Conservation (phyloP, 2,888 invertebrate species). For the Tricholauxania praeusta region DNA sequence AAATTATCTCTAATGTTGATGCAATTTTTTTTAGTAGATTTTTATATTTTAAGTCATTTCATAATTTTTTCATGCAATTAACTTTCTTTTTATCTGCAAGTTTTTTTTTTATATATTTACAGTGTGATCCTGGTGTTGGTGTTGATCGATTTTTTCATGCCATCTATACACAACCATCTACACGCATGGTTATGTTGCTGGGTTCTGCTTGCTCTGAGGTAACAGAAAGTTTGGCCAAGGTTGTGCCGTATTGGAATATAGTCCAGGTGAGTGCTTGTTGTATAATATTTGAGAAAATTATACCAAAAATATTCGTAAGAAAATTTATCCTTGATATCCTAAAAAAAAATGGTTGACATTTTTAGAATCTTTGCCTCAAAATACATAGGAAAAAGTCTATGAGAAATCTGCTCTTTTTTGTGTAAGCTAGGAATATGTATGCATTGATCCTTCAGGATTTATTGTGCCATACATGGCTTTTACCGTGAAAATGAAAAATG, state of each 20-base stretch:
- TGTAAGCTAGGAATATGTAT: too few relatives aligned
- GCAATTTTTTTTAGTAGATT: too few relatives aligned
- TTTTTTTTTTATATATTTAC: constrained; percentile 53
- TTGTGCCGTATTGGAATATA: constrained; percentile 93
- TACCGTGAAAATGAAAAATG: too few relatives aligned
- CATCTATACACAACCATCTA: constrained; percentile 81
- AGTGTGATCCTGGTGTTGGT: constrained; percentile 94
- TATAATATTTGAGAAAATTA: not conserved
- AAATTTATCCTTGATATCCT: too few relatives aligned
- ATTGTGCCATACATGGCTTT: too few relatives aligned
- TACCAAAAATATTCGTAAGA: too few relatives aligned
- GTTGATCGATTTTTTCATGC: constrained; percentile 94
- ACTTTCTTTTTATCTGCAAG: constrained; percentile 1
- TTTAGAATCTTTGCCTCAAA: too few relatives aligned
- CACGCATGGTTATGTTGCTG: constrained; percentile 82
- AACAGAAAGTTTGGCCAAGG: constrained; percentile 90
- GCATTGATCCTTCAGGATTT: too few relatives aligned
- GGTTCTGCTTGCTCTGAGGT: constrained; percentile 94
- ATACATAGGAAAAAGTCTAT: too few relatives aligned
- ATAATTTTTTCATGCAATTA: not conserved
- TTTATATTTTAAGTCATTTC: not conserved
- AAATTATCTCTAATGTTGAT: too few relatives aligned
- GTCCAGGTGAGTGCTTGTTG: constrained; percentile 76
- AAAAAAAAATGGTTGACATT: too few relatives aligned
- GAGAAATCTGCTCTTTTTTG: too few relatives aligned